phyloP scores from a whole-genome alignment of 2,888 invertebrate genomes.

The Alloplasta piceator region DNA sequence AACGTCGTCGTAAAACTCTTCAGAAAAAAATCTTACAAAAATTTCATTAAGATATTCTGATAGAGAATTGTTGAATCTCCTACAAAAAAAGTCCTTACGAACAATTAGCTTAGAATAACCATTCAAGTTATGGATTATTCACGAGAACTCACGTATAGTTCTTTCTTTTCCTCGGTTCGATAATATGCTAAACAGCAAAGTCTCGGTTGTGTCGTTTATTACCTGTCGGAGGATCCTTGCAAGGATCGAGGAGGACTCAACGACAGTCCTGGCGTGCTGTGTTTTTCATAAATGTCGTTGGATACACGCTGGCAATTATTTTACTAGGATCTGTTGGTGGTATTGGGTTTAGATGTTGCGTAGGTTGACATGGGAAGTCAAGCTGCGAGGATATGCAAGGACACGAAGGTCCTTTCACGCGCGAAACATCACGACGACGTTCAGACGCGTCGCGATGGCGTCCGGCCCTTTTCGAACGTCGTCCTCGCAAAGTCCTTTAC shows the following conservation, averaged over 20 bases:
- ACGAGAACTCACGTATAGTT: constrained; percentile 68
- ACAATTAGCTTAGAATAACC: no score
- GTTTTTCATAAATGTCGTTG: constrained; percentile 17
- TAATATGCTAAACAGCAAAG: constrained; percentile 78
- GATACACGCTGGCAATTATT: constrained; percentile 32
- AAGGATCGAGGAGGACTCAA: constrained; percentile 24
- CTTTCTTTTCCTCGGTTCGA: constrained; percentile 69
- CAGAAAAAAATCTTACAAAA: no score
- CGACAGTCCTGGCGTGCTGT: no score
- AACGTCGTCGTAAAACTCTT: no score
- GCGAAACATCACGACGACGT: constrained; percentile 47
- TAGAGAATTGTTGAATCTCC: no score
- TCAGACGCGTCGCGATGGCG: constrained; percentile 29
- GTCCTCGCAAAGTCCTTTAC: background rate
- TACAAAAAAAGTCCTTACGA: no score
- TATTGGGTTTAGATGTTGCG: no score
- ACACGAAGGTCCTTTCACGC: constrained; percentile 26
- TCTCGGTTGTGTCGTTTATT: constrained; percentile 73
- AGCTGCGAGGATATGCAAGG: constrained; percentile 27
- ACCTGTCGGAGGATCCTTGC: constrained; percentile 50
- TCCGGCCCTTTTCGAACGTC: constrained; percentile 3
- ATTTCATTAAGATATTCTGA: no score
- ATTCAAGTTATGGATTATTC: constrained; percentile 82
- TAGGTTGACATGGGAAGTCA: no score
- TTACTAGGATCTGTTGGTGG: constrained; percentile 21